phyloP scores from a whole-genome alignment of 2,797 vertebrate species.

The Chloroceryle amazona region DNA sequence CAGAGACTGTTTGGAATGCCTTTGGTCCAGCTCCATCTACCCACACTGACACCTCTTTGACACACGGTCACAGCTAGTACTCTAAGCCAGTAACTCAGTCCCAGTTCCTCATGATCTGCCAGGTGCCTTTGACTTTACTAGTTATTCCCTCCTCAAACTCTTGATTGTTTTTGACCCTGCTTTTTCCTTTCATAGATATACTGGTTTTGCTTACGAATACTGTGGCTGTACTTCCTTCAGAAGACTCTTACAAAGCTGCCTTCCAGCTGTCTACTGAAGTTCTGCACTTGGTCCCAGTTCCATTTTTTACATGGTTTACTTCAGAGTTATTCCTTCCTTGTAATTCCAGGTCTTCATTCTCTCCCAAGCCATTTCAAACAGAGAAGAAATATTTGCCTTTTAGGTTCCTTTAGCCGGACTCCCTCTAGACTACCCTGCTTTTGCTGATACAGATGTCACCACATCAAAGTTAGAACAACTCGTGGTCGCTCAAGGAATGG shows the following conservation, averaged over 20 bases:
- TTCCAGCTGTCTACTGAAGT: background rate
- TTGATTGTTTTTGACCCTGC: background rate
- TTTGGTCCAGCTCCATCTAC: background rate
- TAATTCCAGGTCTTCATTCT: background rate
- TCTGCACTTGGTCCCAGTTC: background rate
- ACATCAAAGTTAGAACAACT: background rate
- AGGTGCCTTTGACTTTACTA: background rate
- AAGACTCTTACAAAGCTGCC: background rate
- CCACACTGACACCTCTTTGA: background rate
- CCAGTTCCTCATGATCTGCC: background rate
- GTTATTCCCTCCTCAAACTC: background rate
- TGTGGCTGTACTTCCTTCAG: background rate
- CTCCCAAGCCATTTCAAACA: background rate
- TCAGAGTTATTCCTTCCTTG: background rate
- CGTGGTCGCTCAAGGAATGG: background rate
- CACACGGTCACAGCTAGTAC: fast-evolving
- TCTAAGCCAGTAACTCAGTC: background rate
- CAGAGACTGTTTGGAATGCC: background rate
- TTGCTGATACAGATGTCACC: background rate
- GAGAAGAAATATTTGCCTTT: background rate
- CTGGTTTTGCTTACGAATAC: background rate
- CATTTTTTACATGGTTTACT: background rate
- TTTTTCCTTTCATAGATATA: background rate
- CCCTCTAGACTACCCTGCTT: background rate
- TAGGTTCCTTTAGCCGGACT: background rate